These are phyloP conservation scores for Struthio camelus DNA, from an alignment of 2,113 vertebrate genomes.

Conservation along the genomic window DNA sequence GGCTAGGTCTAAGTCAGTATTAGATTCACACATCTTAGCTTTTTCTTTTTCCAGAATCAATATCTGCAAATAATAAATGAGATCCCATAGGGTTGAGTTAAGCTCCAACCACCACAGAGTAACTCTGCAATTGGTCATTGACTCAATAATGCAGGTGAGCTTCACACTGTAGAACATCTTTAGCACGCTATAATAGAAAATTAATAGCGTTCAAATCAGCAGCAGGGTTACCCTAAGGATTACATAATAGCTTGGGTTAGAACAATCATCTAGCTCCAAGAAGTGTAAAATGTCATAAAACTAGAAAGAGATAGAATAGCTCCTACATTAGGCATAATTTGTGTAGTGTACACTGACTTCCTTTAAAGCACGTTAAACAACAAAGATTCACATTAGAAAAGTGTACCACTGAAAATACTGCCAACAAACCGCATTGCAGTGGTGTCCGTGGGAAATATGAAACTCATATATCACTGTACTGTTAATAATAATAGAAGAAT, in stretches of 20 bases:
- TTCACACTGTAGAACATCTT: constrained; percentile 88
- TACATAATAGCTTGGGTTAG: constrained; percentile 89
- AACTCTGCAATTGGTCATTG: constrained; percentile 89
- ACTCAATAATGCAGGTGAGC: constrained; percentile 94
- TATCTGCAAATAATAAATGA: constrained; percentile 99
- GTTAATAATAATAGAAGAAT: constrained; percentile 23
- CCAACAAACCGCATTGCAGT: constrained; percentile 60
- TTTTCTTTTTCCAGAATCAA: constrained; percentile 89
- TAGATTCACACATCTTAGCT: constrained; percentile 83
- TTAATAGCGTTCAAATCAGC: constrained; percentile 95
- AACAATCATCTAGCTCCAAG: constrained; percentile 84
- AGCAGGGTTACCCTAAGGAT: constrained; percentile 88
- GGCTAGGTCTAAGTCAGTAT: constrained; percentile 85
- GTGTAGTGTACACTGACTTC: constrained; percentile 43
- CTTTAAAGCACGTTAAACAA: constrained; percentile 36
- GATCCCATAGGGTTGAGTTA: constrained; percentile 91
- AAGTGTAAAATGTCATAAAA: constrained; percentile 82
- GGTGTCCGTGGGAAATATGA: constrained; percentile 17
- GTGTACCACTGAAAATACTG: constrained; percentile 15
- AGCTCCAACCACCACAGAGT: constrained; percentile 83
- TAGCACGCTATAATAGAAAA: constrained; percentile 95
- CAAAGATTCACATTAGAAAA: constrained; percentile 41
- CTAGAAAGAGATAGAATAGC: constrained; percentile 49
- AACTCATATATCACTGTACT: constrained; percentile 27
- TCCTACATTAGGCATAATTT: constrained; percentile 59